Evolutionary conservation across 2,888 invertebrate genomes (phyloP).

Genomic region (Blera fallax): DNA sequence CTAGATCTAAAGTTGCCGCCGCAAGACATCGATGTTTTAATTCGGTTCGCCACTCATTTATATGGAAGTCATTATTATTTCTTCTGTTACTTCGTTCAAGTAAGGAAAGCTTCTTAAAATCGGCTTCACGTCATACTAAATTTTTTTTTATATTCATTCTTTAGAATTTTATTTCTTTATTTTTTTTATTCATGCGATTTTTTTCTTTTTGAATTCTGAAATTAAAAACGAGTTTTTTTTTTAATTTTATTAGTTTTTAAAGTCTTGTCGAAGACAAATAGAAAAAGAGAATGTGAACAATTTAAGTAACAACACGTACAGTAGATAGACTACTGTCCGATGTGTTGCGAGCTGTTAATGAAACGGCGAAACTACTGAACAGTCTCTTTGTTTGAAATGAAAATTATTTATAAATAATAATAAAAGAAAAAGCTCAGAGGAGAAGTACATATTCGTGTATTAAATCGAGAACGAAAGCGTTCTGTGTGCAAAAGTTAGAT

Average conservation of each 20-base stretch:
- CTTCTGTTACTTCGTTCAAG: background rate
- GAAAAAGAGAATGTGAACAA: background rate
- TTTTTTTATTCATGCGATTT: background rate
- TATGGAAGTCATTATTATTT: constrained; percentile 13
- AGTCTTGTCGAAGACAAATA: background rate
- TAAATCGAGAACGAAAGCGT: background rate
- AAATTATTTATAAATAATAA: constrained; percentile 33
- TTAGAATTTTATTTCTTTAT: background rate
- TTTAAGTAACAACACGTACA: constrained; percentile 6
- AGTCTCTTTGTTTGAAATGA: constrained; percentile 15
- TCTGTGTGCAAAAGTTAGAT: constrained; percentile 22
- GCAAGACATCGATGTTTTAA: constrained; percentile 74
- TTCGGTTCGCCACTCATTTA: constrained; percentile 29
- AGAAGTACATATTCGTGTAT: background rate
- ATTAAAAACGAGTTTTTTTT: constrained; percentile 1
- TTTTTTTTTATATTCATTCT: background rate
- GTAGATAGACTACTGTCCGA: background rate
- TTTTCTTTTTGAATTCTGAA: constrained; percentile 16
- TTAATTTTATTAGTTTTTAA: background rate
- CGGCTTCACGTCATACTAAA: background rate
- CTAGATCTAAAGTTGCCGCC: constrained; percentile 25
- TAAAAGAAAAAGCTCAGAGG: constrained; percentile 15
- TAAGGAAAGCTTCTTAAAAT: background rate
- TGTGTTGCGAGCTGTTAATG: background rate
- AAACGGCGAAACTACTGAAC: constrained; percentile 32